These are phyloP conservation scores for Myocastor coypus DNA, from an alignment of 2,113 vertebrate species.

Conservation along the genomic window DNA sequence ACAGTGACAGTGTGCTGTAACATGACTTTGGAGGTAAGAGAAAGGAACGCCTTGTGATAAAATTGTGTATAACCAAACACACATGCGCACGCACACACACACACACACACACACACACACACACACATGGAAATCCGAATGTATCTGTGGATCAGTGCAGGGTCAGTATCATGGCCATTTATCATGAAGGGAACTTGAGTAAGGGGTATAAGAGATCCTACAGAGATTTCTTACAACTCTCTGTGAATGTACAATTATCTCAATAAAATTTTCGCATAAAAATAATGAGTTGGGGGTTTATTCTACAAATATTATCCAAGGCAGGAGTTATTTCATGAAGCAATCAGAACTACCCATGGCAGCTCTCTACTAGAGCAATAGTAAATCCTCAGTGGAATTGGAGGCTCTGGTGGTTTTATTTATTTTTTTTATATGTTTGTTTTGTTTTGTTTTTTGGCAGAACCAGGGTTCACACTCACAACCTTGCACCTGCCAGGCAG, in stretches of 20 bases:
- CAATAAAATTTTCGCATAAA: constrained; percentile 17
- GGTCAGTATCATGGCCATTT: neutral
- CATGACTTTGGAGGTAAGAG: neutral
- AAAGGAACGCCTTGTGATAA: neutral
- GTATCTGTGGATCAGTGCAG: neutral
- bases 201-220: neutral
- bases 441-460: too few relatives aligned
- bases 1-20: neutral
- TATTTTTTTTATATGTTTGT: too few relatives aligned
- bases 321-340: neutral
- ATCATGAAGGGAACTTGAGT: neutral
- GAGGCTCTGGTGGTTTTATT: constrained; percentile 43
- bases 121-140: neutral
- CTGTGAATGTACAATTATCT: neutral
- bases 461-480: too few relatives aligned
- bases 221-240: constrained; percentile 1
- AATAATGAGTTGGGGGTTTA: neutral
- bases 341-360: neutral
- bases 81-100: neutral
- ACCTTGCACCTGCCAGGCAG: too few relatives aligned
- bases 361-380: neutral
- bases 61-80: neutral
- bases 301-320: neutral
- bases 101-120: neutral
- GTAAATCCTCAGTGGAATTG: neutral